phyloP scores from a whole-genome alignment of 2,888 invertebrate genomes.

The Drosophila multiciliata region DNA sequence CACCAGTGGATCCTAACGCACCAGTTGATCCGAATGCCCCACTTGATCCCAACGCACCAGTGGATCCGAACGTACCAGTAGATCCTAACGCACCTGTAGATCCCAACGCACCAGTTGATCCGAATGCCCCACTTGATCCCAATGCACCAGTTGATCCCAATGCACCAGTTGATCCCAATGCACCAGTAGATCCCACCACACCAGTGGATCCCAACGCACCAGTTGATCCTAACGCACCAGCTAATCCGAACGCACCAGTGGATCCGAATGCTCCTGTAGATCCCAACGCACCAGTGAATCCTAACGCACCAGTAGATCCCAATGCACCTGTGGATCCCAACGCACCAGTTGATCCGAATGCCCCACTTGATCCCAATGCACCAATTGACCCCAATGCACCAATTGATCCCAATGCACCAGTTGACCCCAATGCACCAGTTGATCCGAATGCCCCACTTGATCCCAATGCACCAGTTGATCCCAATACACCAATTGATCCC shows the following conservation, averaged over 20 bases:
- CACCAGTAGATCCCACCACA: not conserved
- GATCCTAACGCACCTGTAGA: conserved; percentile 20
- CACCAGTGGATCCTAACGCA: conserved; percentile 6
- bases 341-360: not conserved
- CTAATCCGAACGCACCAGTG: not conserved
- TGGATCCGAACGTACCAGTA: not conserved
- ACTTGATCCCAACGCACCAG: not conserved
- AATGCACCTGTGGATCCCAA: not conserved
- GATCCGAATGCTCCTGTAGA: not conserved
- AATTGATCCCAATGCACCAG: not conserved
- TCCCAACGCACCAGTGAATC: not conserved
- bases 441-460: fast-evolving
- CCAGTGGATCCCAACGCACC: not conserved
- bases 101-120: not conserved
- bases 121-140: fast-evolving
- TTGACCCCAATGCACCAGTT: fast-evolving
- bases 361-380: not conserved
- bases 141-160: not conserved
- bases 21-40: conserved; percentile 20
- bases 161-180: fast-evolving
- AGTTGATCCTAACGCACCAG: conserved; percentile 22
- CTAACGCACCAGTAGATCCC: fast-evolving
- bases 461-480: not conserved
- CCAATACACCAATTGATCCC: fast-evolving
- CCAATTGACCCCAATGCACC: fast-evolving